Conservation (phyloP, 2,888 invertebrate species). For the Deroplatys truncata region DNA sequence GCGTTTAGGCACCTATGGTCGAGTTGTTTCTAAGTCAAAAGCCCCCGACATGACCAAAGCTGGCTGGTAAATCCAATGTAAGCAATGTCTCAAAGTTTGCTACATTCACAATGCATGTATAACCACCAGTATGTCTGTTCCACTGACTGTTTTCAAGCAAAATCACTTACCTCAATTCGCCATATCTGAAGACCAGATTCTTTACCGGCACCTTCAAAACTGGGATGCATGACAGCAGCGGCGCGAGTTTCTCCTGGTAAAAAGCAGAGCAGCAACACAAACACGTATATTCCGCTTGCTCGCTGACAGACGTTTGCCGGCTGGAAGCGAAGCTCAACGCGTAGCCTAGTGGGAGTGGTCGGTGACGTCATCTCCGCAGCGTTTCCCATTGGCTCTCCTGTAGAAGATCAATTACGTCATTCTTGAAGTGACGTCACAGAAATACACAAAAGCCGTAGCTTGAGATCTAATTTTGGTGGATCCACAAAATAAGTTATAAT, state of each 20-base stretch:
- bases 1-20: too few species aligned
- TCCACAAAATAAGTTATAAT: too few species aligned
- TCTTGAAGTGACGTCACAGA: background rate
- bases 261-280: background rate
- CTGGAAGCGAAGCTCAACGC: background rate
- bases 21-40: too few species aligned
- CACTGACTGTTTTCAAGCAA: background rate
- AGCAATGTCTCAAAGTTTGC: too few species aligned
- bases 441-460: background rate
- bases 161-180: conserved; percentile 69
- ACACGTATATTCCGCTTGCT: background rate
- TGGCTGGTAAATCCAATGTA: too few species aligned
- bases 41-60: too few species aligned
- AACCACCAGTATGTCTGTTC: too few species aligned
- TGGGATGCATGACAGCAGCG: conserved; percentile 42
- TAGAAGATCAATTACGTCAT: background rate
- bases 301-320: background rate
- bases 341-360: background rate
- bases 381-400: background rate
- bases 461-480: background rate
- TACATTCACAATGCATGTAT: too few species aligned
- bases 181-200: conserved; percentile 69
- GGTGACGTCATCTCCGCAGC: background rate
- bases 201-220: conserved; percentile 67
- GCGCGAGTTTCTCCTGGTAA: background rate